Evolutionary conservation across 1,140 invertebrate genomes (phyloP), one percentile per base, ranked within the genome.

Genomic region (Lysiphlebus fabarum): DNA sequence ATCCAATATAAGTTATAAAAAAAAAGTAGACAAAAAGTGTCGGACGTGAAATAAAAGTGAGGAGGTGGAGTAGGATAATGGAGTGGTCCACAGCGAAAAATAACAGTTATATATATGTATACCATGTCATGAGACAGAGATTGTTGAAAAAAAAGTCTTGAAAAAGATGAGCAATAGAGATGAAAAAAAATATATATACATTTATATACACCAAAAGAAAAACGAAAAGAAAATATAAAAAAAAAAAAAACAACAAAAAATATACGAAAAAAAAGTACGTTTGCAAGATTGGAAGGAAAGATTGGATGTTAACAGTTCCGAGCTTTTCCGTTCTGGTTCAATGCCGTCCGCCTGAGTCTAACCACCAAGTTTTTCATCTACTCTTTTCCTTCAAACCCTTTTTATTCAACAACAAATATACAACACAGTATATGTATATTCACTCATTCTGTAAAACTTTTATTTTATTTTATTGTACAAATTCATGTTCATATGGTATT

Each of bases 11-110:
- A 73, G 68, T 73, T 74, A 74, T 73, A 26, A 26, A 26, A 4
- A 26, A 4, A 26, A 26, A 4, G 17, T 26, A 26, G 17, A 26
- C 17, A 26, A 26, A 26, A 26, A 26, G 17, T 26, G 17, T 26
- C 17, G 17, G 17, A 26, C 17, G 53, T 53, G 38, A 47, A 61
- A 64, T 42, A 67, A 68, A 67, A 68, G 59, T 26, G 56, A 59
- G 40, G 42, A 59, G 51, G 59, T 59, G 57, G 62, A 57, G 48
- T 50, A 41, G 45, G 47, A 62, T 71, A 71, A 73, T 70, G 69
- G 68, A 76, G 72, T 72, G 69, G 64, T 64, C 68, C 65, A 51
- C 63, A 57, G 67, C 71, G 71, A 74, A 75, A 75, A 74, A 75
- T 73, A 73, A 73, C 73, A 68, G 69, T 69, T 70, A 72, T 71